phyloP scores from a whole-genome alignment of 2,797 vertebrate species.

The Bradypus variegatus region DNA sequence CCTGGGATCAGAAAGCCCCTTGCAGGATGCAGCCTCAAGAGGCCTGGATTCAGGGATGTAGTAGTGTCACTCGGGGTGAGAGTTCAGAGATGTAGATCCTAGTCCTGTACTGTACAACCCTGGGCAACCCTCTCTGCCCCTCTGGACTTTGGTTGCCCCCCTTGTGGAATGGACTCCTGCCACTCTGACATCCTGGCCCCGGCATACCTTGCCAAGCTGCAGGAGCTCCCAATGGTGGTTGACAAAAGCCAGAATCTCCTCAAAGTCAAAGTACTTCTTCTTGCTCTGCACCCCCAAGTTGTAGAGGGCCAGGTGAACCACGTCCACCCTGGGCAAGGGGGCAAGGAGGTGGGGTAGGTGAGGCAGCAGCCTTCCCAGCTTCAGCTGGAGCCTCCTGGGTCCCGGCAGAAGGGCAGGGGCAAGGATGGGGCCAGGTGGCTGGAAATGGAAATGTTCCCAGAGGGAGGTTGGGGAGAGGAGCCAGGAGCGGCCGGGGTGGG shows the following conservation, averaged over 20 bases:
- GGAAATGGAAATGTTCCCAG: neutral
- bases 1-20: neutral
- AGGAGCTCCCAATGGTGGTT: constrained; percentile 89
- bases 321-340: constrained; percentile 82
- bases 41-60: neutral
- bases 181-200: fast-evolving
- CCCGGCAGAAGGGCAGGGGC: neutral
- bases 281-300: constrained; percentile 95
- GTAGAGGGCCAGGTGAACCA: constrained; percentile 93
- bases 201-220: constrained; percentile 89
- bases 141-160: neutral
- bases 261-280: constrained; percentile 97
- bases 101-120: neutral
- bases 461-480: neutral
- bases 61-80: neutral
- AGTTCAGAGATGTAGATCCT: neutral
- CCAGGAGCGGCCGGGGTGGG: neutral
- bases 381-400: neutral
- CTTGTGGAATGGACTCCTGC: too few species aligned
- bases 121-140: neutral
- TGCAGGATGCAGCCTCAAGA: neutral
- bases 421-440: neutral
- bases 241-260: constrained; percentile 91
- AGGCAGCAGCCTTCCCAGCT: constrained; percentile 5
- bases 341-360: neutral